A percentile compares a stretch with the other conserved stretches of the same genome.
These are phyloP conservation scores for Thinocorus orbignyianus DNA, from an alignment of 2,113 vertebrate species.

Conservation along the genomic window DNA sequence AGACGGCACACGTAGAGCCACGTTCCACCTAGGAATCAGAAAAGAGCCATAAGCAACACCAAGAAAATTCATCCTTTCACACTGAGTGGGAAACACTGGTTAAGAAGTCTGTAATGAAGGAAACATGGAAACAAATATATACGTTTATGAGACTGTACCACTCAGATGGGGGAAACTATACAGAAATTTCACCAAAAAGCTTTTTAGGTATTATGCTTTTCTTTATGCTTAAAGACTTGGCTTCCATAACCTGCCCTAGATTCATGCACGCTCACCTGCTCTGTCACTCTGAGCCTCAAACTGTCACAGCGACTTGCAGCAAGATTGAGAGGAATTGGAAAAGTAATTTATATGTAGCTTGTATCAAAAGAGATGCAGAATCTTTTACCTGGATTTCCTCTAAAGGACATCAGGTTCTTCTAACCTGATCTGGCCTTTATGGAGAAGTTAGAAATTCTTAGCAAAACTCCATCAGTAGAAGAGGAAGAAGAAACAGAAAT, in stretches of 20 bases:
- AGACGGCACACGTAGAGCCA: slow-evolving; percentile 79
- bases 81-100: background rate
- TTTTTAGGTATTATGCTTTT: background rate
- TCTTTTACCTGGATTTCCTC: background rate
- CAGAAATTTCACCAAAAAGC: background rate
- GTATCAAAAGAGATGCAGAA: background rate
- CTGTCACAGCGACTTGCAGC: background rate
- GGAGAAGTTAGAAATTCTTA: background rate
- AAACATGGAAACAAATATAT: background rate
- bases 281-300: background rate
- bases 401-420: background rate
- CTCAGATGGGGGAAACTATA: background rate
- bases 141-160: background rate
- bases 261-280: background rate
- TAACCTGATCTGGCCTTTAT: background rate
- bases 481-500: background rate
- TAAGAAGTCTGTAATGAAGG: background rate
- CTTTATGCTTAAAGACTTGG: background rate
- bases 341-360: background rate
- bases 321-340: background rate
- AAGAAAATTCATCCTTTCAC: background rate
- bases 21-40: slow-evolving; percentile 73
- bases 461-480: background rate
- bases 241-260: background rate
- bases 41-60: background rate